These are phyloP conservation scores for Eutolmus rufibarbis DNA, from an alignment of 2,888 invertebrate species.

Conservation along the genomic window DNA sequence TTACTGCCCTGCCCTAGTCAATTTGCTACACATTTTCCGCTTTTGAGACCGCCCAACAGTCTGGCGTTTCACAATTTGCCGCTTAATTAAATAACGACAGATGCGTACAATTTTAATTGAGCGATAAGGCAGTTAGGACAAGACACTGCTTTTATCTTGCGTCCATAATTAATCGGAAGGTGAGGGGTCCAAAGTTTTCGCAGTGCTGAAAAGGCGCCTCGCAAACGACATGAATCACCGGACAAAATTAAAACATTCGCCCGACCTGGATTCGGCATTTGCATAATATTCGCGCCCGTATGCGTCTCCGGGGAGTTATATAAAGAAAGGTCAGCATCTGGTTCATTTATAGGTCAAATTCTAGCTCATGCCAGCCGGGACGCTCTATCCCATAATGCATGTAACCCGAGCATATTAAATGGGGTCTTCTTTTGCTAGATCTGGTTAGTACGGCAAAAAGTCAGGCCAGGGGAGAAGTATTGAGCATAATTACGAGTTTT, in stretches of 20 bases:
- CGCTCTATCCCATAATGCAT: background rate
- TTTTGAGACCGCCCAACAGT: background rate
- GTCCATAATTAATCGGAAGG: background rate
- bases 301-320: background rate
- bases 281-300: constrained; percentile 5
- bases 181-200: background rate
- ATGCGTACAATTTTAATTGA: constrained; percentile 29
- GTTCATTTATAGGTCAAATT: constrained; percentile 12
- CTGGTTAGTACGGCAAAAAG: background rate
- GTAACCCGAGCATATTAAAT: background rate
- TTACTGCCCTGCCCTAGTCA: background rate
- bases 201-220: background rate
- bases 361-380: background rate
- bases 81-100: constrained; percentile 9
- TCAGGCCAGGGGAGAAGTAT: background rate
- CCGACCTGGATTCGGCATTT: background rate
- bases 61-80: constrained; percentile 2
- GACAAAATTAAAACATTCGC: background rate
- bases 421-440: background rate
- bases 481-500: constrained; percentile 1
- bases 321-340: constrained; percentile 9
- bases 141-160: background rate
- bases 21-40: background rate
- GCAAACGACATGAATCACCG: background rate
- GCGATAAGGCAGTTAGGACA: constrained; percentile 14